These are phyloP conservation scores for Lomographa bimaculata DNA, from an alignment of 2,888 invertebrate genomes.

Conservation along the genomic window DNA sequence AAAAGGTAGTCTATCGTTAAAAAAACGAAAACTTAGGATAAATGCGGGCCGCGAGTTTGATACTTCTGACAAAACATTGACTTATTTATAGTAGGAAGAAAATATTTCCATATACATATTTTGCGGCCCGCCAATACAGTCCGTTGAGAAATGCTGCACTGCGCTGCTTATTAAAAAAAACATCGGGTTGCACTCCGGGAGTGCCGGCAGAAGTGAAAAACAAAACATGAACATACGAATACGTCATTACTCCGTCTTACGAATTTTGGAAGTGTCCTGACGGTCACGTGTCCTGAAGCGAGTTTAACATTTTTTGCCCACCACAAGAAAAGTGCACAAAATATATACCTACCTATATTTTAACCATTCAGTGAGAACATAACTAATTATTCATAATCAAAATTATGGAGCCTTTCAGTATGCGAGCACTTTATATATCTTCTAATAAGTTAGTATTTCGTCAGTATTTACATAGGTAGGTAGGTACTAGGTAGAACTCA, in stretches of 20 bases:
- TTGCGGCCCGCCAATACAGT: not conserved
- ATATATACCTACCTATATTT: too few species aligned
- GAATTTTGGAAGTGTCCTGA: too few species aligned
- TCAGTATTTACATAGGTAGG: slow-evolving; percentile 1
- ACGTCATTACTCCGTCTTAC: too few species aligned
- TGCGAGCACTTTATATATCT: slow-evolving; percentile 1
- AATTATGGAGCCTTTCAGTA: slow-evolving; percentile 5
- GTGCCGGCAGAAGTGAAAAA: not conserved
- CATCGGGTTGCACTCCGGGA: not conserved
- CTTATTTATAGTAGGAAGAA: not conserved
- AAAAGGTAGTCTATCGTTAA: not conserved
- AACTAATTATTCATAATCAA: slow-evolving; percentile 1
- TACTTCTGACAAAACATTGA: not conserved
- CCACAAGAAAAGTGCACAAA: too few species aligned
- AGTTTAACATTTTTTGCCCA: too few species aligned
- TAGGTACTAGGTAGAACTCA: not conserved
- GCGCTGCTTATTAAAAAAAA: not conserved
- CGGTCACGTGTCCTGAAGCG: too few species aligned
- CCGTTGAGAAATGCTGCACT: not conserved
- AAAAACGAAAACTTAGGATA: not conserved
- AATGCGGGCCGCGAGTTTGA: not conserved
- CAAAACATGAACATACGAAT: not conserved
- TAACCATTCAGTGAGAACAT: slow-evolving; percentile 1
- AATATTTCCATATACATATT: not conserved
- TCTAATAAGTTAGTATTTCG: slow-evolving; percentile 1